Evolutionary conservation across 2,113 vertebrate species (phyloP).

Genomic region (Gadus chalcogrammus): DNA sequence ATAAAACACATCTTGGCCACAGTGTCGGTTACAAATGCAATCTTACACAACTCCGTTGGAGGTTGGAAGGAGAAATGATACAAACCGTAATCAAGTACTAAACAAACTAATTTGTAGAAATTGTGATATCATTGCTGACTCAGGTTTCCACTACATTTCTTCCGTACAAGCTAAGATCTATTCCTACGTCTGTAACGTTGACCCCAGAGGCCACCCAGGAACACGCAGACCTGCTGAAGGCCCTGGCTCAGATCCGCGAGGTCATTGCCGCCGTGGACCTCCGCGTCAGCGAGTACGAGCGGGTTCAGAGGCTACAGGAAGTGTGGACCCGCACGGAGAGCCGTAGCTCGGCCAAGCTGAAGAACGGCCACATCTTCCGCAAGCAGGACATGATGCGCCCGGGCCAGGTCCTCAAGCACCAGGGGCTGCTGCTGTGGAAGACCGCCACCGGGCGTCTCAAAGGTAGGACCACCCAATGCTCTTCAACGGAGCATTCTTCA

Average conservation of each 20-base stretch:
- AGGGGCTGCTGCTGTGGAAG: slow-evolving; percentile 92
- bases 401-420: slow-evolving; percentile 79
- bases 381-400: slow-evolving; percentile 85
- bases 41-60: no score
- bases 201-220: slow-evolving; percentile 83
- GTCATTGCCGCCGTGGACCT: slow-evolving; percentile 85
- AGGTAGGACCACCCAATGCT: slow-evolving; percentile 63
- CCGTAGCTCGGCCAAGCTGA: slow-evolving; percentile 86
- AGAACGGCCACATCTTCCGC: slow-evolving; percentile 84
- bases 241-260: slow-evolving; percentile 84
- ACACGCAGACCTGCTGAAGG: slow-evolving; percentile 78
- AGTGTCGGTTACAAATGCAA: no score
- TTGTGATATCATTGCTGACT: background rate
- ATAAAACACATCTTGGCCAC: no score
- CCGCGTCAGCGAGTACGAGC: slow-evolving; percentile 87
- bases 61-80: no score
- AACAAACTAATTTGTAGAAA: no score
- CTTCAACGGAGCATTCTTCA: background rate
- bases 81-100: no score
- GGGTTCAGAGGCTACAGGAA: slow-evolving; percentile 82
- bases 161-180: background rate
- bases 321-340: slow-evolving; percentile 89
- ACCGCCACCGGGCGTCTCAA: slow-evolving; percentile 95
- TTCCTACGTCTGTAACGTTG: background rate
- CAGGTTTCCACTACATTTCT: background rate